phyloP scores from a whole-genome alignment of 1,140 invertebrate species.

The Rhopalosiphum padi region DNA sequence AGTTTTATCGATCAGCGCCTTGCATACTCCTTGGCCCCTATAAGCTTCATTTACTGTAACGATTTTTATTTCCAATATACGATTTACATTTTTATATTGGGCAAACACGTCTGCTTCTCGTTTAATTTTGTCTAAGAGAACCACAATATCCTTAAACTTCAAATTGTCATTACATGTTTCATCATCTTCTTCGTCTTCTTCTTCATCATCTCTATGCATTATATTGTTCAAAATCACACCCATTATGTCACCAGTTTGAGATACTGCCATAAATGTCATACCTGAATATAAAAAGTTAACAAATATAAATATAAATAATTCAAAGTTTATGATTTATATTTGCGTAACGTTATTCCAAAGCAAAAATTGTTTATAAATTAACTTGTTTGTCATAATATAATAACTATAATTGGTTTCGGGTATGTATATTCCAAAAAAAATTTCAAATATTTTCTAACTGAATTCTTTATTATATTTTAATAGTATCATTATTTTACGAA shows the following conservation, averaged over 20 bases:
- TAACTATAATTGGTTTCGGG: not conserved
- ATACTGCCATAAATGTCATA: slow-evolving; percentile 71
- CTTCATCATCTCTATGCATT: slow-evolving; percentile 44
- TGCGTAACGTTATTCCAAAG: not conserved
- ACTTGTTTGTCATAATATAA: not conserved
- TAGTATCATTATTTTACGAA: not conserved
- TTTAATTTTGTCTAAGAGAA: slow-evolving; percentile 69
- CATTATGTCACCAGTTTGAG: slow-evolving; percentile 69
- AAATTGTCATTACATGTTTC: slow-evolving; percentile 52
- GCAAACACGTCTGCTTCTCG: slow-evolving; percentile 67
- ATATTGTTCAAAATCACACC: slow-evolving; percentile 68
- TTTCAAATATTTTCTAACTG: not conserved
- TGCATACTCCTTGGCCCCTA: slow-evolving; percentile 73
- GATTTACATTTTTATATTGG: slow-evolving; percentile 68
- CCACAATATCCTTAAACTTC: slow-evolving; percentile 67
- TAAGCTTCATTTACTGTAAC: slow-evolving; percentile 72
- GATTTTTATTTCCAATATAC: slow-evolving; percentile 70
- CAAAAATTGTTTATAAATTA: not conserved
- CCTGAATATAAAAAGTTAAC: slow-evolving; percentile 61
- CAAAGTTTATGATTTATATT: slow-evolving; percentile 11
- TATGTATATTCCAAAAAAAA: not conserved
- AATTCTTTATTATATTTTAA: not conserved
- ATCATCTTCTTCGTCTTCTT: slow-evolving; percentile 58
- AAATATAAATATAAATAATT: not conserved
- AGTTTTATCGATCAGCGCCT: slow-evolving; percentile 70